A percentile compares a stretch with the other conserved stretches of the same genome.
These are phyloP conservation scores for Nysson spinosus DNA, from an alignment of 2,888 invertebrate species.

Conservation along the genomic window DNA sequence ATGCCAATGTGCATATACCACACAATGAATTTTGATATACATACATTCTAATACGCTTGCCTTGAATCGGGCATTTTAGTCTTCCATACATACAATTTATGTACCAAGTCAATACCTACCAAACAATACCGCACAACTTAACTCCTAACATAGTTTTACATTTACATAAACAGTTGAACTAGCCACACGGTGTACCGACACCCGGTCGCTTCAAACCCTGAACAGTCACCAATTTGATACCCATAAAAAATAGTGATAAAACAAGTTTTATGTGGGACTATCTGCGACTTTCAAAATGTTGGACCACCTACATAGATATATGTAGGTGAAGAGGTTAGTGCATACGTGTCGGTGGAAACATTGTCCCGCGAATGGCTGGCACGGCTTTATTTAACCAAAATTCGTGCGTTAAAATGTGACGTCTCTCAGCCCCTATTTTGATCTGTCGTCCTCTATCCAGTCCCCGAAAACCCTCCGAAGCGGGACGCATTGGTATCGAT, in stretches of 20 bases:
- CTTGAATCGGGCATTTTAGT: conserved; percentile 19
- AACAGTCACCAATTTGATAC: too few relatives aligned
- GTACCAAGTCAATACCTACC: too few relatives aligned
- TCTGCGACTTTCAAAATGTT: too few relatives aligned
- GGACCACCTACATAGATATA: too few relatives aligned
- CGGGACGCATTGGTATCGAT: conserved; percentile 30
- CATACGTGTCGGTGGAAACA: conserved; percentile 38
- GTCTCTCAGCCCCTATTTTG: not conserved
- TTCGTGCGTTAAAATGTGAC: conserved; percentile 65
- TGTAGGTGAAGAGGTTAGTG: too few relatives aligned
- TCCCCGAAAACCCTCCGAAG: conserved; percentile 3
- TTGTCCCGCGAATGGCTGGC: conserved; percentile 28
- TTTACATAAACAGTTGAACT: conserved; percentile 47
- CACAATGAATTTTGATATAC: conserved; percentile 26
- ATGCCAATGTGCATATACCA: conserved; percentile 43
- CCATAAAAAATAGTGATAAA: too few relatives aligned
- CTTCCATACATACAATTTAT: conserved; percentile 10
- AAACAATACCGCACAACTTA: too few relatives aligned
- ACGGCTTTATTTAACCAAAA: conserved; percentile 64
- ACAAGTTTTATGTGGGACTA: too few relatives aligned
- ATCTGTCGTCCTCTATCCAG: not conserved
- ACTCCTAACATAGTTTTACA: conserved; percentile 36
- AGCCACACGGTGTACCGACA: too few relatives aligned
- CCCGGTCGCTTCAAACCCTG: too few relatives aligned
- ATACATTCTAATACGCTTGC: conserved; percentile 10